Percentiles rank a stretch among this genome's conserved stretches.
Evolutionary conservation across 2,888 invertebrate genomes (phyloP).

Genomic region (Acheta domesticus): DNA sequence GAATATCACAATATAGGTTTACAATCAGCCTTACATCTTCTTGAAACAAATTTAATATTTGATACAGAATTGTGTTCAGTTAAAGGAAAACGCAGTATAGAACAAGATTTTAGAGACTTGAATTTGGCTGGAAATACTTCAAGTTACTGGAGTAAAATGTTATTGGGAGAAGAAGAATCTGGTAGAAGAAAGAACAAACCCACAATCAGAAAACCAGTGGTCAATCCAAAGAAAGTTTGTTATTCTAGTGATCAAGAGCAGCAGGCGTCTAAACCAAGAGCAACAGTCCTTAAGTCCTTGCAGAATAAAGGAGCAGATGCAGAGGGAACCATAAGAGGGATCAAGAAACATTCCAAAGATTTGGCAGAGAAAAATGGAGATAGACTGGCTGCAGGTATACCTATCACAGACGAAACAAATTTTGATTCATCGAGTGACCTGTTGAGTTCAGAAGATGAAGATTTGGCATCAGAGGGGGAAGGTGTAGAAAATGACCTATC

Average conservation of each 20-base stretch:
- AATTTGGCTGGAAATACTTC: not conserved
- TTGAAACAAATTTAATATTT: conserved; percentile 26
- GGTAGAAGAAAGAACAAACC: not conserved
- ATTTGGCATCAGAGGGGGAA: conserved; percentile 29
- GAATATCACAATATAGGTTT: conserved; percentile 35
- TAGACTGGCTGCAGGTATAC: not conserved
- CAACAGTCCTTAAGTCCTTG: not conserved
- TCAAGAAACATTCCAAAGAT: conserved; percentile 10
- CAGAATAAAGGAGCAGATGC: not conserved
- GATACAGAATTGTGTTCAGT: not conserved
- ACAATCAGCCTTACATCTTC: conserved; percentile 30
- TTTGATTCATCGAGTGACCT: conserved; percentile 31
- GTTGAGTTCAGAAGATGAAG: conserved; percentile 27
- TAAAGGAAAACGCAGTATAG: not conserved
- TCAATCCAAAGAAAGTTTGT: not conserved
- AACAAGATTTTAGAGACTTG: not conserved
- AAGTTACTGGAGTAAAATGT: not conserved
- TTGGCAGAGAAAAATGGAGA: not conserved
- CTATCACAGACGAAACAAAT: conserved; percentile 24
- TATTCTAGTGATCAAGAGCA: not conserved
- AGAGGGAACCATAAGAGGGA: not conserved
- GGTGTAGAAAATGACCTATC: conserved; percentile 31
- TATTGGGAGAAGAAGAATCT: not conserved
- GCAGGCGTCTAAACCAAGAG: not conserved
- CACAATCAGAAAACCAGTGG: not conserved